Evolutionary conservation across 2,113 vertebrate species (phyloP), one percentile per base, ranked within the genome.

Genomic region (Mus pahari): DNA sequence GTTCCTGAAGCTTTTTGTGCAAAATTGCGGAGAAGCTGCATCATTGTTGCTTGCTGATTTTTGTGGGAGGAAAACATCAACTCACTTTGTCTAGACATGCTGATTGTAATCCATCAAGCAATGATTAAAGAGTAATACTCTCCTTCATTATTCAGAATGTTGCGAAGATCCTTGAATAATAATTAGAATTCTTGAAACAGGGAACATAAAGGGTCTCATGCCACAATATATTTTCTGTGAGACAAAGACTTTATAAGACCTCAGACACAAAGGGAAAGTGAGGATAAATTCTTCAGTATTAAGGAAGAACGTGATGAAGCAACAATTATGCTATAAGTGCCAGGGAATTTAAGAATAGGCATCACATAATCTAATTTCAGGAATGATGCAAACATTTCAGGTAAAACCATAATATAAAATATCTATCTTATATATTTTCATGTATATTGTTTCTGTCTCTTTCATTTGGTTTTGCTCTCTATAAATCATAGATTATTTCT

Each of bases 51-150:
- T 97, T 96, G 66, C 33, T 98, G 97, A 96, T 97, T 98, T 98
- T 96, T 91, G 96, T 95, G 45, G 79, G 86, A 98, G 88, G 94
- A 98, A 98, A 98, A 98, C 93, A 96, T 92, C 96, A 98, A 98
- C 79, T 97, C 94, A 91, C 94, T 98, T 98, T 98, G 96, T 98
- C 97, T 98, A 98, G 98, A 98, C 96, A 81, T 90, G 95, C 77
- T 98, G 97, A 98, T 98, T 98, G 55, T 98, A 98, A 98, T 98
- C 97, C 91, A 98, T 98, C 97, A 98, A 97, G 92, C 64, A 96
- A 96, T 98, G 97, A 98, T 98, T 98, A 98, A 98, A 97, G 86
- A 97, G 81, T 92, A 98, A 97, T 97, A 95, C 2, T 97, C 42
- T 90, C 96, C 91, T 97, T 98, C 94, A 97, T 98, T 98, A 98